Percentiles rank a stretch among this genome's conserved stretches.
Evolutionary conservation across 2,113 vertebrate species (phyloP).

Genomic region (Hippopotamus amphibius): DNA sequence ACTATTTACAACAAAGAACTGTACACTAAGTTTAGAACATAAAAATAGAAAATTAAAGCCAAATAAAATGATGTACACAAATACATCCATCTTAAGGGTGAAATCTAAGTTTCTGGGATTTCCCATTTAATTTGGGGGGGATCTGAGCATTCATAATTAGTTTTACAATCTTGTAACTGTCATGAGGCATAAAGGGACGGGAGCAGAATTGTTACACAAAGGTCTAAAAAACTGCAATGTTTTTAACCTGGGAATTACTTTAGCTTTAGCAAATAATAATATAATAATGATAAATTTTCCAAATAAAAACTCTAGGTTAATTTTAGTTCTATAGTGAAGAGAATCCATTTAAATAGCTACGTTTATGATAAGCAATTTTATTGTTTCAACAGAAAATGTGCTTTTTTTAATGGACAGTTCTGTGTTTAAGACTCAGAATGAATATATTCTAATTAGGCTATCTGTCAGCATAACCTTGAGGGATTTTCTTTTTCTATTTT

Average conservation of each 20-base stretch:
- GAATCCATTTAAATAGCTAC: background rate
- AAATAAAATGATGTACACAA: background rate
- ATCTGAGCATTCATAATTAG: background rate
- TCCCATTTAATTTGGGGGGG: background rate
- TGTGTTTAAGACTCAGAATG: background rate
- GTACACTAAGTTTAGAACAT: background rate
- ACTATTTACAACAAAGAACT: constrained; percentile 16
- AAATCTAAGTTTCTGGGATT: background rate
- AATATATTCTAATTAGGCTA: constrained; percentile 42
- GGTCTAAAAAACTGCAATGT: background rate
- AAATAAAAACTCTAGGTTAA: constrained; percentile 26
- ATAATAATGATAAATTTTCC: background rate
- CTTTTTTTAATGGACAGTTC: constrained; percentile 40
- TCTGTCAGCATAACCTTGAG: constrained; percentile 17
- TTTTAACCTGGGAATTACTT: background rate
- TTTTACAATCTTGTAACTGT: background rate
- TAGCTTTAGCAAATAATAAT: constrained; percentile 11
- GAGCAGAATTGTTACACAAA: background rate
- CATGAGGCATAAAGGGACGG: background rate
- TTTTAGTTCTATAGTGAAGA: background rate
- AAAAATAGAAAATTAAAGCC: constrained; percentile 2
- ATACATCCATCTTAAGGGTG: background rate
- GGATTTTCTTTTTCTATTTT: background rate
- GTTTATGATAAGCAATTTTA: background rate
- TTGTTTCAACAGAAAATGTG: background rate